Percentiles rank a stretch among this genome's conserved stretches.
phyloP scores from a whole-genome alignment of 2,888 invertebrate species.

The Andricus curvator region DNA sequence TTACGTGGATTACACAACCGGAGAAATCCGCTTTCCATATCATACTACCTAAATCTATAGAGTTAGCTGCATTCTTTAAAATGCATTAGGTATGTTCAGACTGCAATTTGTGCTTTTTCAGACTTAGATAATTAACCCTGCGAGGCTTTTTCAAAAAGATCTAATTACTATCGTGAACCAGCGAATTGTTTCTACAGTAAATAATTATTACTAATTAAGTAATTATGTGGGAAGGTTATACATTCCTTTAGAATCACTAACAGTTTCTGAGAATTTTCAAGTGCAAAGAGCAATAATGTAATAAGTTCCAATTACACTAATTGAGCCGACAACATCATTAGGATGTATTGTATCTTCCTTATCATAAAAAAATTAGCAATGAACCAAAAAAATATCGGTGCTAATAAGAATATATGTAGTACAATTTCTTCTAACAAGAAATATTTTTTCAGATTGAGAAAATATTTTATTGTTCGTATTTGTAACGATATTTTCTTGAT shows the following conservation, averaged over 20 bases:
- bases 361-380: no score
- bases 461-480: no score
- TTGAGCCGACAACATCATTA: no score
- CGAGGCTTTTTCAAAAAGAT: neutral
- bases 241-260: neutral
- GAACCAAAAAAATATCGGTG: no score
- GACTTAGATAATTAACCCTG: constrained; percentile 3
- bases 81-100: constrained; percentile 13
- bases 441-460: no score
- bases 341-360: no score
- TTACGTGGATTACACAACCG: constrained; percentile 13
- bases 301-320: no score
- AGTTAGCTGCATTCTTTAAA: constrained; percentile 18
- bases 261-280: no score
- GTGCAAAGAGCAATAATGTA: no score
- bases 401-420: no score
- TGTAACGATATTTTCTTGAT: no score
- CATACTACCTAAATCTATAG: constrained; percentile 18
- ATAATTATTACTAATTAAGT: neutral
- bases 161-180: neutral
- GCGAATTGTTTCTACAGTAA: neutral
- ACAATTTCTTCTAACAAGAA: no score
- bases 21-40: constrained; percentile 18
- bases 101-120: neutral
- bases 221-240: neutral